Base-by-base conservation (phyloP, 30 jellyfish, hydroid and myxozoan genomes). In the Chrysaora quinquecirrha region DNA sequence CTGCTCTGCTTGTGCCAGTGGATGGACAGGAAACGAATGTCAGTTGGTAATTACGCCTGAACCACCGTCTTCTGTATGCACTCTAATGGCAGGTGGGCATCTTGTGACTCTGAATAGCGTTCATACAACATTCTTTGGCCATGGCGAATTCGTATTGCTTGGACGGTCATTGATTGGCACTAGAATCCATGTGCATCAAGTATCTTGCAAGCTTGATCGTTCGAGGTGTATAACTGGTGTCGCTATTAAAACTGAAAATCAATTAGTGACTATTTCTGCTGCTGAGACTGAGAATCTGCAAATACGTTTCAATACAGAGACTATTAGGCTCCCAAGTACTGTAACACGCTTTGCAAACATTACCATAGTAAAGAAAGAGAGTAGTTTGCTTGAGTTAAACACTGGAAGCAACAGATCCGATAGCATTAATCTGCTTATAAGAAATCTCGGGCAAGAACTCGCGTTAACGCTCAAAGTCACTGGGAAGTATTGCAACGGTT, bases 11-110 rank as follows among this genome's bases (percentile, higher is more conserved):
- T 84, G 95, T 30, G 38, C 95, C 49, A 77, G 71, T 35, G 95
- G 95, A 20, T 84, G 95, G 95, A 84, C 87, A 9, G 95, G 95
- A 1, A 65, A 61, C 14, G 83, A 72, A 29, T 84, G 95, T 58
- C 95, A 84, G 83, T 50, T 74, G 21, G 87, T 84, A 1, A 24
- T 63, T 1, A 48, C 95, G 0, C 83, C 87, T 2, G 87, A 84
- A 34, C 83, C 87, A 35, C 83, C 87, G 1, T 58, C 87, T 24
- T 73, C 87, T 29, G 83, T 22, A 0, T 84, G 95, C 65, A 35
- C 78, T 47, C 21, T 74, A 11, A 35, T 84, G 66, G 65, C 95
- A 38, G 95, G 95, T 48, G 95, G 95, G 47, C 95, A 84, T 65
- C 19, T 84, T 23, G 82, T 74, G 56, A 46, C 95, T 1, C 27